Evolutionary conservation across 1,140 invertebrate genomes (phyloP), one percentile per base, ranked within the genome.

Genomic region (Drepana arcuata): DNA sequence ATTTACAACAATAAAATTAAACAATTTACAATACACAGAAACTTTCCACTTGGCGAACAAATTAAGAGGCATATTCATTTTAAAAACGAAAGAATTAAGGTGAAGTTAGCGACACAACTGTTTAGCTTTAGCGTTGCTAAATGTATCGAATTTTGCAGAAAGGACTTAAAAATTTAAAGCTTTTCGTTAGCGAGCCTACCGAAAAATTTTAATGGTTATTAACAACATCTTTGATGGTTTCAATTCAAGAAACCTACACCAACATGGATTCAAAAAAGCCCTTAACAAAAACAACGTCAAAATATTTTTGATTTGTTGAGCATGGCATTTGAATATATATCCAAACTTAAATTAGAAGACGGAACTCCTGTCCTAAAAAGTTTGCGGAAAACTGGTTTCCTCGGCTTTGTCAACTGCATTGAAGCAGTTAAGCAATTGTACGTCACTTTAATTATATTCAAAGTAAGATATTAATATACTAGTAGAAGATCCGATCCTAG

Each of bases 71-170:
- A 47, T 7, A 28, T 55, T 7, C 14, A 34, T 26, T 49, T 41
- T 37, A 21, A 57, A 31, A 45, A 52, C 25, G 10, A 41, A 33
- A 38, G 15, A n/a, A 57, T 52, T 31, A 57, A 52, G 32, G 53
- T 56, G 7, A 47, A 39, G 18, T 31, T 52, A 9, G 48, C 48
- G 2, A 40, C 52, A 9, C 41, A 51, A 34, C 16, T 56, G 12
- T 48, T 56, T 14, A 51, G 44, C 13, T 7, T 32, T 10, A 33
- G 29, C 21, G 46, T 49, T 5, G 46, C 40, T 7, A 36, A 43
- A 12, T 30, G 36, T 25, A 43, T 55, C 2, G 27, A 43, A 10
- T 50, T 50, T 32, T 50, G 51, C 27, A 14, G 30, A 6, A 24
- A 40, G 6, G 24, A 31, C 25, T 18, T 40, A 1, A 32, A 36